phyloP scores from a whole-genome alignment of 2,797 vertebrate species.

The Ispidina lecontei region DNA sequence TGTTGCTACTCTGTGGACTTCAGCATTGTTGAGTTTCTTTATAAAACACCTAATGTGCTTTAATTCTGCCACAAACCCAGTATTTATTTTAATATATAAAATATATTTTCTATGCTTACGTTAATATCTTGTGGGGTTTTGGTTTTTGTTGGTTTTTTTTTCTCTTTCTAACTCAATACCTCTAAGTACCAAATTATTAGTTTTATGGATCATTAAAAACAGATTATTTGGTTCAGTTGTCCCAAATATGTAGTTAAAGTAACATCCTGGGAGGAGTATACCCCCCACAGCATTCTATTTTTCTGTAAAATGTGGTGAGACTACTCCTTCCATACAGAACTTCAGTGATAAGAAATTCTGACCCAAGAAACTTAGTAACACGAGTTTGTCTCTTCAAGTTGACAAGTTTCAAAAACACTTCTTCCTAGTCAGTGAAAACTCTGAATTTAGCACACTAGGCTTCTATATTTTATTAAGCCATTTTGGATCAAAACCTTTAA shows the following conservation, averaged over 20 bases:
- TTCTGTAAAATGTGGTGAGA: neutral
- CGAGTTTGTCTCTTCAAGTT: neutral
- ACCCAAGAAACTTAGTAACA: neutral
- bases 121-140: neutral
- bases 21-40: neutral
- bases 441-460: neutral
- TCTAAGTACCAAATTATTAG: neutral
- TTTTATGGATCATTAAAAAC: neutral
- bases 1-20: neutral
- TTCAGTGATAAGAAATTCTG: neutral
- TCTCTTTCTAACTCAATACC: neutral
- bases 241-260: neutral
- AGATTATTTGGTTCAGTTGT: neutral
- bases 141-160: neutral
- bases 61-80: neutral
- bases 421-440: neutral
- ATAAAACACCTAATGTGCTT: neutral
- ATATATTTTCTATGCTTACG: neutral
- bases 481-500: neutral
- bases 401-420: neutral
- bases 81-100: neutral
- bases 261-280: neutral
- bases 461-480: neutral
- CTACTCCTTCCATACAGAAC: neutral
- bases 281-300: neutral